These are phyloP conservation scores for Bombus pyrosoma DNA, from an alignment of 1,140 invertebrate species.

Conservation along the genomic window DNA sequence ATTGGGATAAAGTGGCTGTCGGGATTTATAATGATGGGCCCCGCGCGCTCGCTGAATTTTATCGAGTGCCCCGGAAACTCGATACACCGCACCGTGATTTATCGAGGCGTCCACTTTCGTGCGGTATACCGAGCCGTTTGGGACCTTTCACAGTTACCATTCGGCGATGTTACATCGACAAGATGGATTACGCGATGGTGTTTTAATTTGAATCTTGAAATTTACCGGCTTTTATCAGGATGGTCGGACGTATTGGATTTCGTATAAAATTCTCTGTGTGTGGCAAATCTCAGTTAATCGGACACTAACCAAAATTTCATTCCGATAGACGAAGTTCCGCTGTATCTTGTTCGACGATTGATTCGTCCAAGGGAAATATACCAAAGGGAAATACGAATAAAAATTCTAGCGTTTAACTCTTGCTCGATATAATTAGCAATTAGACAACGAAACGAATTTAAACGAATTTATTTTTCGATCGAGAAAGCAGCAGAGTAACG, in stretches of 20 bases:
- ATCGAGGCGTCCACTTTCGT: conserved; percentile 29
- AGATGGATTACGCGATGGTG: neutral
- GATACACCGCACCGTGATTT: conserved; percentile 55
- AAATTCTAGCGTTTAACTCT: no score
- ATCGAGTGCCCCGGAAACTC: conserved; percentile 56
- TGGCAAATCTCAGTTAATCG: no score
- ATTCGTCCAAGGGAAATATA: no score
- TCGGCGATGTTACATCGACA: neutral
- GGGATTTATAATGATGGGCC: conserved; percentile 59
- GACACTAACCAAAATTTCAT: no score
- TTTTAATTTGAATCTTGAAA: neutral
- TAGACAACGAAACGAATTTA: neutral
- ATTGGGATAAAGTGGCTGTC: conserved; percentile 69
- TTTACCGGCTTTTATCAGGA: no score
- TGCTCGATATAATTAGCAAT: neutral
- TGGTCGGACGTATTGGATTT: no score
- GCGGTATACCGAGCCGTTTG: neutral
- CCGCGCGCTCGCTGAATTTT: conserved; percentile 46
- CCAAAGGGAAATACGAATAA: no score
- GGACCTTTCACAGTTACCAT: neutral
- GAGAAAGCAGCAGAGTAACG: neutral
- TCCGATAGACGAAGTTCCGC: accelerated
- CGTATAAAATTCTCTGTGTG: no score
- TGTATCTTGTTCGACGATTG: no score
- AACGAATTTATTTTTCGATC: neutral